Percentiles rank a stretch among this genome's conserved stretches.
Evolutionary conservation across 2,797 vertebrate species (phyloP).

Genomic region (Heterohyrax brucei): DNA sequence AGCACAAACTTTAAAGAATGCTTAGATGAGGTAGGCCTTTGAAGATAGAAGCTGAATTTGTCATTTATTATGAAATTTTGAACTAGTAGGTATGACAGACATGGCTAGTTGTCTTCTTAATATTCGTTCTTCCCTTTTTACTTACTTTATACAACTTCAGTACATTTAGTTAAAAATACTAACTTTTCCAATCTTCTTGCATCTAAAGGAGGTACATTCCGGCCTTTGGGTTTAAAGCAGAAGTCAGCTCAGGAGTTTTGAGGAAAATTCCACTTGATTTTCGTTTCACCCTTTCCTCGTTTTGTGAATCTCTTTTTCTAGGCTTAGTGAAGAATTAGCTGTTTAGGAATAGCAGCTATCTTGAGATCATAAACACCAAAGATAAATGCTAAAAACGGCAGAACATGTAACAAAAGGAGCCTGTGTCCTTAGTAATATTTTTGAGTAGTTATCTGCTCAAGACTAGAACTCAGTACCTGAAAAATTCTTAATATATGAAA

Average conservation of each 20-base stretch:
- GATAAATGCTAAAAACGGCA: background rate
- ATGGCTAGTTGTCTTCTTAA: background rate
- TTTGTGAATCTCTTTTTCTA: background rate
- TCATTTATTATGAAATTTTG: background rate
- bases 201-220: background rate
- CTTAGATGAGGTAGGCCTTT: background rate
- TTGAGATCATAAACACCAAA: background rate
- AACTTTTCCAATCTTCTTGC: background rate
- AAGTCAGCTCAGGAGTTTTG: background rate
- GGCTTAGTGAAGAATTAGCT: background rate
- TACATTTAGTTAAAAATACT: background rate
- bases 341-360: background rate
- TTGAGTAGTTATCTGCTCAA: background rate
- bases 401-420: background rate
- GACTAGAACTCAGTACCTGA: background rate
- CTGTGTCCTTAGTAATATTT: background rate
- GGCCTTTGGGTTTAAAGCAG: background rate
- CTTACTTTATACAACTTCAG: constrained; percentile 3
- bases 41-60: background rate
- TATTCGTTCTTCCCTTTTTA: background rate
- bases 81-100: background rate
- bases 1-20: background rate
- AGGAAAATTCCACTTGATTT: background rate
- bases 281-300: background rate
- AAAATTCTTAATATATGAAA: background rate